Base-by-base conservation (phyloP, 1,140 invertebrate species). In the Linepithema humile region DNA sequence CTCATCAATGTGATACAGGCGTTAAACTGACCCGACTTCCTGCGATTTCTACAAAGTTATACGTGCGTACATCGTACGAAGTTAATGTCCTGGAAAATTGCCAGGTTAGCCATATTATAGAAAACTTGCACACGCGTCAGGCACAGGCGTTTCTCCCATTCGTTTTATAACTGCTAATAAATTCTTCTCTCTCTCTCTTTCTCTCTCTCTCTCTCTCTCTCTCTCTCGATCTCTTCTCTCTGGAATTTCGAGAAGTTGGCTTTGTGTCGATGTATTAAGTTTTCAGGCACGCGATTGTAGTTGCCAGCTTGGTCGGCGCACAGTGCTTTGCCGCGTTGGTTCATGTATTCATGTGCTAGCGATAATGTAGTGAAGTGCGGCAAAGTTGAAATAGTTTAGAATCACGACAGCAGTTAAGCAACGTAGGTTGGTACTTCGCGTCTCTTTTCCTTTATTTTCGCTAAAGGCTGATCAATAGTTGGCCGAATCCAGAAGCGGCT, bases 1-100 rank as follows among this genome's bases (percentile, higher is more conserved):
- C 10, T 23, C 32, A 35, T 55, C 55, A 48, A 77, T 20, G 35
- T 82, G 78, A 85, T 48, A 82, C 85, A 87, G 55, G 88, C 78
- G 88, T 90, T 87, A 87, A 91, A 88, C 87, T 86, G 89, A 84
- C 65, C 87, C 73, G 78, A 90, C 89, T 89, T 89, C 89, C 82
- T 86, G 74, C 43, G 73, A 85, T 69, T 82, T 86, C 20, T 50
- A 26, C 60, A 38, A 87, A 84, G 23, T 35, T 69, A 69, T 40
- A 69, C 20, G 45, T 17, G 10, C 17, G 15, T 57, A 26, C 69
- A 75, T 91, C 87, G 88, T 92, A 85, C 26, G 83, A 59, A 85
- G 48, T 82, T 89, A 92, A 92, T 84, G 92, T 92, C 50, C 83
- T 88, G 91, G 92, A 93, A 93, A 93, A 93, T 93, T 91, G 87